A percentile compares a stretch with the other conserved stretches of the same genome.
Evolutionary conservation across 1,140 invertebrate species (phyloP).

Genomic region (Medauroidea extradentata): DNA sequence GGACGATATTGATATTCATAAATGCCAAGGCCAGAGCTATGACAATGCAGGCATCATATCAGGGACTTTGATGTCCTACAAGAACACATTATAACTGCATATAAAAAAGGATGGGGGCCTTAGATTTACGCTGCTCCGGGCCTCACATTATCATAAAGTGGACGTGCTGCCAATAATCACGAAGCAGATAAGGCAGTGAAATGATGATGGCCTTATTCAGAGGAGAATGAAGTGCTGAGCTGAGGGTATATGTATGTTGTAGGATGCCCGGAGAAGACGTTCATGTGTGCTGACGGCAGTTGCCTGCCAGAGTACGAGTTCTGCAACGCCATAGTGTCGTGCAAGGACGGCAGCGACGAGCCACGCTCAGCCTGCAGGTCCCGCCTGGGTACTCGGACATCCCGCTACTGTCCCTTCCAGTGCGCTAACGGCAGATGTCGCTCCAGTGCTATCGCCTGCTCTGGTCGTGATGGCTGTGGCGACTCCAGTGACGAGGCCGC

Average conservation of each 20-base stretch:
- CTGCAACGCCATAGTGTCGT: constrained; percentile 82
- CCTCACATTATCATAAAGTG: too few species aligned
- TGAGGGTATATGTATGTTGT: constrained; percentile 6
- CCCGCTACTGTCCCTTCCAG: constrained; percentile 63
- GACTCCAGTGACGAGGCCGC: constrained; percentile 81
- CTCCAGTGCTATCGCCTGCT: constrained; percentile 80
- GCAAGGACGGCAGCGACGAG: constrained; percentile 81
- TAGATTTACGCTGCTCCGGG: too few species aligned
- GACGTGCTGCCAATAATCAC: too few species aligned
- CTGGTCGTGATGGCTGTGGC: constrained; percentile 82
- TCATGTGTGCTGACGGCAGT: constrained; percentile 75
- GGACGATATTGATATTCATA: too few species aligned
- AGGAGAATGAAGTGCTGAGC: constrained; percentile 1
- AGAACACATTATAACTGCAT: neutral
- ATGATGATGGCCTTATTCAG: neutral
- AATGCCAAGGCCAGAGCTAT: too few species aligned
- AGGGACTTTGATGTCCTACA: too few species aligned
- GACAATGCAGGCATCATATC: too few species aligned
- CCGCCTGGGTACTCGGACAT: constrained; percentile 35
- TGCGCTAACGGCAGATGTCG: constrained; percentile 83
- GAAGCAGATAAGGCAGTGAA: constrained; percentile 24
- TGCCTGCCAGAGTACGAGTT: constrained; percentile 85
- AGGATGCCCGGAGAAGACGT: constrained; percentile 71
- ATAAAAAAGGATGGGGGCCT: too few species aligned
- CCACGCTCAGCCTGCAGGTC: constrained; percentile 65